Percentiles rank a stretch among this genome's conserved stretches.
Conservation (phyloP, 2,797 vertebrate species). For the Chelidonichthys spinosus region DNA sequence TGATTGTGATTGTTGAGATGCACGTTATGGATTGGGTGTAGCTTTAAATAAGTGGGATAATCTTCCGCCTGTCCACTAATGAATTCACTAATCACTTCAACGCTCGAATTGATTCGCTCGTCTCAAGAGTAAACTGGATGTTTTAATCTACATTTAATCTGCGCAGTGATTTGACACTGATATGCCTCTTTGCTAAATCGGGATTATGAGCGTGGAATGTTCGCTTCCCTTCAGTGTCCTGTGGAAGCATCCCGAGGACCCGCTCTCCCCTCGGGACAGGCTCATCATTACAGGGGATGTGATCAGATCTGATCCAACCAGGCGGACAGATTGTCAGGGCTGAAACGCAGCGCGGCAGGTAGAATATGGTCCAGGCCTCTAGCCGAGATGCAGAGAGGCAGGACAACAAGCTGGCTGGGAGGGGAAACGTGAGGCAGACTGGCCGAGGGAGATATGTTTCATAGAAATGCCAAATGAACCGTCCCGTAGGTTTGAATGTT, state of each 20-base stretch:
- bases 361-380: constrained; percentile 26
- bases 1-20: too few relatives aligned
- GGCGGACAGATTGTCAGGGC: constrained; percentile 46
- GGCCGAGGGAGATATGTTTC: constrained; percentile 22
- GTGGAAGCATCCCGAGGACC: constrained; percentile 14
- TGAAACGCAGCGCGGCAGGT: constrained; percentile 49
- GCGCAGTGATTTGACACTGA: neutral
- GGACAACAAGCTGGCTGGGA: constrained; percentile 15
- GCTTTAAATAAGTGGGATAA: neutral
- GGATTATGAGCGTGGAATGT: neutral
- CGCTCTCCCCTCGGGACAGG: constrained; percentile 30
- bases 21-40: neutral
- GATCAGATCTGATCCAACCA: constrained; percentile 26
- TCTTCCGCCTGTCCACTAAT: neutral
- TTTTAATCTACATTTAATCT: neutral
- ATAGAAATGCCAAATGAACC: constrained; percentile 42
- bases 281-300: constrained; percentile 33
- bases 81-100: neutral
- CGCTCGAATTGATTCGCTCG: neutral
- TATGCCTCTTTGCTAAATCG: neutral
- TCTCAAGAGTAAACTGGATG: neutral
- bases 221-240: neutral
- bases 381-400: constrained; percentile 37
- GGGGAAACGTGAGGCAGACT: constrained; percentile 5
- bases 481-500: constrained; percentile 20